Base-by-base conservation (phyloP, 2,888 invertebrate genomes). In the Nowickia ferox region DNA sequence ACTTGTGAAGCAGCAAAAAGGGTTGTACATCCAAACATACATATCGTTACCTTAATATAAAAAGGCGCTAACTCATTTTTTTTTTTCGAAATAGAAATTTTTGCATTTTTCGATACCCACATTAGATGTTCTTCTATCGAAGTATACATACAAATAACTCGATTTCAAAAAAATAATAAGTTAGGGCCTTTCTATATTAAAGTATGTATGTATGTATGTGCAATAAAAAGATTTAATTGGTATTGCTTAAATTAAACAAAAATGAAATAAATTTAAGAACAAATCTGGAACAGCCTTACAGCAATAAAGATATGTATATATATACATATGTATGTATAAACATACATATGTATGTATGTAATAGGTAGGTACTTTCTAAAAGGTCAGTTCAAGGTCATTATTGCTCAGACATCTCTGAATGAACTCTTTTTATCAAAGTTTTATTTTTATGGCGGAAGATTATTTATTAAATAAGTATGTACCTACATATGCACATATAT, bases 381-480 rank as follows among this genome's bases (percentile, higher is more conserved):
- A 85, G 85, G 85, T 85, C 74, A 78, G 55, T 71, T 78, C 63
- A 85, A 85, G 85, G 85, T 82, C 77, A 61, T 77, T 80, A 30
- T 4, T 61, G 53, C 61, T 74, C 59, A 5, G 38, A 74, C 74
- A 66, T 71, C 19, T 59, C 65, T 76, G 42, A 57, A 53, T 59
- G 51, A 48, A 59, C 22, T 38, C 4, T 9, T 13, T 22, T 22
- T 15, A 15, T 38, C 38, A 38, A 11, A 10, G 1, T 38, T 38
- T 38, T n/a, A 38, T 22, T 59, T 9, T 30, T 57, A 10, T 22
- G 5, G 59, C 38, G 2, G n/a, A 38, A 38, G 2, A 59, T n/a
- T 59, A 15, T n/a, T 59, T 38, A 59, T 59, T 38, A 59, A 30
- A 1, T 59, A 22, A 9, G 2, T 57, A 57, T 0, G 10, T 22